Evolutionary conservation across 1,140 invertebrate species (phyloP).

Genomic region (Atta texana): DNA sequence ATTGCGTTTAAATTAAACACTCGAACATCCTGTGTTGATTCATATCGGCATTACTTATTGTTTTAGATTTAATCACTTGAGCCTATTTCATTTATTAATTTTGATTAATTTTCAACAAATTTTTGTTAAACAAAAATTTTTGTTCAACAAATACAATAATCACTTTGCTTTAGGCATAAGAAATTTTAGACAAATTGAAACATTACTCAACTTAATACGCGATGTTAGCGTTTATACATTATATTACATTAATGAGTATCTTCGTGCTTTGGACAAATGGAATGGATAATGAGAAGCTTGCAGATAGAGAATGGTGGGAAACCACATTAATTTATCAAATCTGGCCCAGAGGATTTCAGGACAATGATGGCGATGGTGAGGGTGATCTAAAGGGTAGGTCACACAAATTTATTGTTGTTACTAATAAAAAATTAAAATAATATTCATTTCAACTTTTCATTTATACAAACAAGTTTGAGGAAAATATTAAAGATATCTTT

Average conservation of each 20-base stretch:
- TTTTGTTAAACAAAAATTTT: background rate
- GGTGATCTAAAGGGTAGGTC: conserved; percentile 90
- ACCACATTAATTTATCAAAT: conserved; percentile 91
- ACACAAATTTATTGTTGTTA: background rate
- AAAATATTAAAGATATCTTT: background rate
- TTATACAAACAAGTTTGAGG: background rate
- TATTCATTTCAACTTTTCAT: background rate
- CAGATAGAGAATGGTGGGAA: conserved; percentile 90
- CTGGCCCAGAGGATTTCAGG: conserved; percentile 91
- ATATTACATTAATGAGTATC: conserved; percentile 28
- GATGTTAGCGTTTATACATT: background rate
- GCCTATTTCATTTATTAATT: no score
- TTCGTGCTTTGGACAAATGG: conserved; percentile 12
- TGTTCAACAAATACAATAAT: background rate
- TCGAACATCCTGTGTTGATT: no score
- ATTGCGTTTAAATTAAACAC: no score
- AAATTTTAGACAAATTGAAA: conserved; percentile 12
- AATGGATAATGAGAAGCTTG: background rate
- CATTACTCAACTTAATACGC: background rate
- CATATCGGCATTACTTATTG: no score
- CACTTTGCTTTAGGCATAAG: background rate
- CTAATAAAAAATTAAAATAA: background rate
- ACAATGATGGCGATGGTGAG: conserved; percentile 90
- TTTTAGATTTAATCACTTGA: no score
- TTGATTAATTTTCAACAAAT: background rate